Percentiles rank a stretch among this genome's conserved stretches.
Conservation (phyloP, 37 sponge, comb jelly and placozoan genomes). For the Axinella damicornis region DNA sequence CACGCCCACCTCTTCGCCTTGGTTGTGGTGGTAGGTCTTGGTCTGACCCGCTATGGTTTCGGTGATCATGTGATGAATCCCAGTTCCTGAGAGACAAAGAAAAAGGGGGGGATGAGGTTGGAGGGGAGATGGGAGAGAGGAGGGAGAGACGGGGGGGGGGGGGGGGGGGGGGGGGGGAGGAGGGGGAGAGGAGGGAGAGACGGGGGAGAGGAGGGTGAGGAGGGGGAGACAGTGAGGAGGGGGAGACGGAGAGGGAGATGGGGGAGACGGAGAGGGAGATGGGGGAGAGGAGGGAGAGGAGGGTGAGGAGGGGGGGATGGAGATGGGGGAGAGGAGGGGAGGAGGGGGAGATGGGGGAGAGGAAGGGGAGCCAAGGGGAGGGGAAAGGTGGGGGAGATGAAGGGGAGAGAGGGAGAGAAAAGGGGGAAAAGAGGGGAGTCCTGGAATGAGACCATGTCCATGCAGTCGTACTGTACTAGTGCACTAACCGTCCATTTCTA, state of each 20-base stretch:
- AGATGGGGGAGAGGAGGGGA: no score
- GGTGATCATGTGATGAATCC: not conserved
- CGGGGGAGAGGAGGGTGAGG: no score
- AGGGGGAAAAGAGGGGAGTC: not conserved
- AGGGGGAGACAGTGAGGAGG: not conserved
- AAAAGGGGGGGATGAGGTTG: not conserved
- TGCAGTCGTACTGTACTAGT: no score
- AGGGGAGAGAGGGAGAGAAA: not conserved
- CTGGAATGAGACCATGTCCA: not conserved
- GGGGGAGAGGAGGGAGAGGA: not conserved
- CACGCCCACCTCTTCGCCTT: not conserved
- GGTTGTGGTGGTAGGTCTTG: not conserved
- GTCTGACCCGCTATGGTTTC: not conserved
- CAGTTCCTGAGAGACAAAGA: not conserved
- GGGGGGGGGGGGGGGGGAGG: not conserved
- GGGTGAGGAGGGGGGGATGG: no score
- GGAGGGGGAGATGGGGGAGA: no score
- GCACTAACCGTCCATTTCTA: no score
- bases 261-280: not conserved
- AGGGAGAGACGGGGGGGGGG: not conserved
- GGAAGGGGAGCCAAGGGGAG: not conserved
- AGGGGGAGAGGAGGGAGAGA: not conserved
- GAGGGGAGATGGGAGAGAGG: not conserved
- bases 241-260: not conserved
- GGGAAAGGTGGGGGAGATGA: no score